These are phyloP conservation scores for Cephalopholis sonnerati DNA, from an alignment of 2,113 vertebrate genomes.

Conservation along the genomic window DNA sequence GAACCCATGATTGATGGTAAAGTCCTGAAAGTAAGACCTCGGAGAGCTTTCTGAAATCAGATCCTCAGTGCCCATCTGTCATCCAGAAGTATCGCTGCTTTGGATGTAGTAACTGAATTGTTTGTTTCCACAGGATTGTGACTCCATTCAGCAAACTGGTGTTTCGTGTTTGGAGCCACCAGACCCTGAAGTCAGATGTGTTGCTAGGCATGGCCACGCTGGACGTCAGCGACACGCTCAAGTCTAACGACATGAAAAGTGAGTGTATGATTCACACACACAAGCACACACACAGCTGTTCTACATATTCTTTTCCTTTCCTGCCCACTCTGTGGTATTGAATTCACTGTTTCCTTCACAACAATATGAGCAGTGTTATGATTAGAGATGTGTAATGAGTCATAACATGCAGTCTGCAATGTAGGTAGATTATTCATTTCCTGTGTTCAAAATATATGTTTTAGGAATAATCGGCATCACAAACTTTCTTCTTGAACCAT, in stretches of 20 bases:
- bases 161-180: slow-evolving; percentile 98
- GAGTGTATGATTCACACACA: slow-evolving; percentile 75
- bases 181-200: slow-evolving; percentile 96
- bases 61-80: not conserved
- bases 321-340: not conserved
- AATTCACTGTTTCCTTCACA: not conserved
- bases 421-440: not conserved
- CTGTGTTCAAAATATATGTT: not conserved
- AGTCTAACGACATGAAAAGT: slow-evolving; percentile 97
- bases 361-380: not conserved
- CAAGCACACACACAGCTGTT: not conserved
- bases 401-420: no score
- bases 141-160: slow-evolving; percentile 95
- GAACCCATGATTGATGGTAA: not conserved
- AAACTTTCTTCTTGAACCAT: not conserved
- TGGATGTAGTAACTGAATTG: not conserved
- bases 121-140: slow-evolving; percentile 89
- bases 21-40: not conserved
- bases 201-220: slow-evolving; percentile 92
- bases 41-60: not conserved
- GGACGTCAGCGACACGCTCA: slow-evolving; percentile 94
- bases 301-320: not conserved
- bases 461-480: not conserved
- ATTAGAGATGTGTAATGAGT: not conserved
- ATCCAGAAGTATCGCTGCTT: not conserved